These are phyloP conservation scores for Palythoa grandiflora DNA, from an alignment of 92 coral and sea anemone species.

Conservation along the genomic window DNA sequence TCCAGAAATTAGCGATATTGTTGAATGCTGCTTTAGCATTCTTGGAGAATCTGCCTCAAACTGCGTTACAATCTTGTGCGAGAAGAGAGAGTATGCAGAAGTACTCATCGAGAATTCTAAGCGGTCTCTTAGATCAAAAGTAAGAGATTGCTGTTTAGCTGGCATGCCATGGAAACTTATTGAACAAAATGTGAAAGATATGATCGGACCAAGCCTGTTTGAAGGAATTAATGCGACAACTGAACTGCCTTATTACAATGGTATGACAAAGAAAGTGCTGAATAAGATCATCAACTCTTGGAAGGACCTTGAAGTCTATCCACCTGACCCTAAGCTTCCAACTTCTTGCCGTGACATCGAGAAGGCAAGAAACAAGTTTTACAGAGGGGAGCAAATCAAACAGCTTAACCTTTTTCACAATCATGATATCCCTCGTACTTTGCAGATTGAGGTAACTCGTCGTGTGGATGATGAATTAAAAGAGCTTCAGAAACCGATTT, in stretches of 20 bases:
- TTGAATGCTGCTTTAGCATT: conserved; percentile 44
- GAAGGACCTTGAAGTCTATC: conserved; percentile 72
- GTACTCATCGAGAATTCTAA: neutral
- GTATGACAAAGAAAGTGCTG: conserved; percentile 42
- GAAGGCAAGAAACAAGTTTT: conserved; percentile 61
- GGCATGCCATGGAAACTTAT: conserved; percentile 54
- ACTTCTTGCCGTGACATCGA: conserved; percentile 32
- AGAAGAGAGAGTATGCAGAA: conserved; percentile 14
- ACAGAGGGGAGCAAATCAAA: conserved; percentile 64
- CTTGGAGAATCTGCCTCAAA: conserved; percentile 28
- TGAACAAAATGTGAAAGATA: conserved; percentile 58
- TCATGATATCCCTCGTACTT: conserved; percentile 58
- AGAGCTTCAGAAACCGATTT: conserved; percentile 25
- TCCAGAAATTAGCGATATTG: conserved; percentile 27
- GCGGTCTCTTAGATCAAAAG: neutral
- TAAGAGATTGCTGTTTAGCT: conserved; percentile 51
- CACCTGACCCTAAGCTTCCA: conserved; percentile 61
- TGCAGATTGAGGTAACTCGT: conserved; percentile 25
- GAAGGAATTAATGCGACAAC: conserved; percentile 65
- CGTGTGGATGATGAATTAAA: conserved; percentile 46
- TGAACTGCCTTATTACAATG: conserved; percentile 63
- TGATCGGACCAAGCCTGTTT: conserved; percentile 63
- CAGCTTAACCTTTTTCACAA: conserved; percentile 63
- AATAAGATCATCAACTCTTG: conserved; percentile 66
- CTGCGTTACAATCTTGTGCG: conserved; percentile 7